Conservation (phyloP, 2,113 vertebrate species). For the Centrocercus urophasianus region DNA sequence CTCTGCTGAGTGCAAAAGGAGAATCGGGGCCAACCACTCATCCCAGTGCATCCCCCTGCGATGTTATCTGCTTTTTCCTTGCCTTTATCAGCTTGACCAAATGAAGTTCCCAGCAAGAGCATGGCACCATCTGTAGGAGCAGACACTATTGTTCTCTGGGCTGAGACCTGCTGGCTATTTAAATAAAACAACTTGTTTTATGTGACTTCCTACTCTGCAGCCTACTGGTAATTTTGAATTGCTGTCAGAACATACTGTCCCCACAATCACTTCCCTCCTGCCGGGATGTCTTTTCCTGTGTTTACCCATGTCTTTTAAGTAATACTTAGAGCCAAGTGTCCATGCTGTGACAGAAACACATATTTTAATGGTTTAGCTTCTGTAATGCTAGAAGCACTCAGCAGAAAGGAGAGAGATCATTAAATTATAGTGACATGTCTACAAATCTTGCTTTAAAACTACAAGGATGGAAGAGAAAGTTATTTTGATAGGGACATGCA, state of each 20-base stretch:
- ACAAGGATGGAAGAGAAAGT: background rate
- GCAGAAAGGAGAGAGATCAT: background rate
- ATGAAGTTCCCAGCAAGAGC: background rate
- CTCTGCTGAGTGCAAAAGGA: background rate
- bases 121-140: background rate
- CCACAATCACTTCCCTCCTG: conserved; percentile 46
- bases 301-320: conserved; percentile 58
- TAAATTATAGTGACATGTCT: background rate
- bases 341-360: conserved; percentile 47
- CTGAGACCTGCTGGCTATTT: conserved; percentile 24
- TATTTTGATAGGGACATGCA: background rate
- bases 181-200: conserved; percentile 57
- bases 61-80: background rate
- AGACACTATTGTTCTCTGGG: background rate
- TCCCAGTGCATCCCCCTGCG: background rate
- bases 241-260: conserved; percentile 48
- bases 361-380: conserved; percentile 41
- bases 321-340: conserved; percentile 33
- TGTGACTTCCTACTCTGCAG: conserved; percentile 1
- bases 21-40: background rate
- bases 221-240: conserved; percentile 22
- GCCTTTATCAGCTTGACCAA: background rate
- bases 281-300: conserved; percentile 50
- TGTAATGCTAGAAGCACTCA: background rate
- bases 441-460: background rate